Evolutionary conservation across 2,888 invertebrate species (phyloP).

Genomic region (Zelleria hepariella): DNA sequence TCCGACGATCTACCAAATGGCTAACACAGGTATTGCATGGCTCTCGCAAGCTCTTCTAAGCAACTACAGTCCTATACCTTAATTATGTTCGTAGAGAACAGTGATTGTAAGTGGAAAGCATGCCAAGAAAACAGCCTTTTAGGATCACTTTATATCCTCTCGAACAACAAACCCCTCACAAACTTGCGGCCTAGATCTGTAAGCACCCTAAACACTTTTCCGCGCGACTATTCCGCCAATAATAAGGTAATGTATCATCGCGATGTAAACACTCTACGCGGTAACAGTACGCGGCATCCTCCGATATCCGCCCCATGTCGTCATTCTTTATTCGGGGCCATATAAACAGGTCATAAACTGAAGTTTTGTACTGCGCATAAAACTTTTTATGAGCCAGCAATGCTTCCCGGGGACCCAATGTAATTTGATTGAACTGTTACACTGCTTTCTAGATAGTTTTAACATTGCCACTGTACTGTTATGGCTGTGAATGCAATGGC

Average conservation of each 20-base stretch:
- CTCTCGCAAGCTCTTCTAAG: too few relatives aligned
- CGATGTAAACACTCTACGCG: background rate
- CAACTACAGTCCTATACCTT: too few relatives aligned
- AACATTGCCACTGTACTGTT: slow-evolving; percentile 4
- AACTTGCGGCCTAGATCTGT: too few relatives aligned
- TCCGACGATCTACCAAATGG: too few relatives aligned
- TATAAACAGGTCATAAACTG: slow-evolving; percentile 61
- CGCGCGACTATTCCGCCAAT: background rate
- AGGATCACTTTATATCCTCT: too few relatives aligned
- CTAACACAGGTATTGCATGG: too few relatives aligned
- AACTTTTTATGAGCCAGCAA: slow-evolving; percentile 35
- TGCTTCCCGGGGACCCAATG: background rate
- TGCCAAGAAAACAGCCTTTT: too few relatives aligned
- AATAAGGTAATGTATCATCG: background rate
- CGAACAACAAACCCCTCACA: too few relatives aligned
- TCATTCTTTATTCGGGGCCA: slow-evolving; percentile 36
- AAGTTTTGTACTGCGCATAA: slow-evolving; percentile 56
- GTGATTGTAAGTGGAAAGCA: too few relatives aligned
- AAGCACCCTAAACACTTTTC: background rate
- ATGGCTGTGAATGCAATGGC: background rate
- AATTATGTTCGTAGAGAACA: too few relatives aligned
- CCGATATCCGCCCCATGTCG: slow-evolving; percentile 29
- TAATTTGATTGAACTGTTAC: slow-evolving; percentile 16
- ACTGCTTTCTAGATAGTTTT: slow-evolving; percentile 13
- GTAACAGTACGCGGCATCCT: slow-evolving; percentile 21